Conservation (phyloP, 1,140 invertebrate species). For the Homalodisca vitripennis region DNA sequence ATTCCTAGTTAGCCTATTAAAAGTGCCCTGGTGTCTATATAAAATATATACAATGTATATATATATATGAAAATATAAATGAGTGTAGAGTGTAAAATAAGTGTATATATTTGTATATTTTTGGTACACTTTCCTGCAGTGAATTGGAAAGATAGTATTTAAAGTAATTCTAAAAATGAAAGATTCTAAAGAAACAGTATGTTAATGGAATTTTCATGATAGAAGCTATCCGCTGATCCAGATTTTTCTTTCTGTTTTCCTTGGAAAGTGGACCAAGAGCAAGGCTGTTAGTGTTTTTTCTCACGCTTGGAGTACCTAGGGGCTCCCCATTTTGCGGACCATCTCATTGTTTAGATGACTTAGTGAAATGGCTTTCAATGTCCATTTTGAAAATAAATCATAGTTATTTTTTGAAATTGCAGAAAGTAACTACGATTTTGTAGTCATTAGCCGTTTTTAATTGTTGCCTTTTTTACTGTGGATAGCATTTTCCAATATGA, state of each 20-base stretch:
- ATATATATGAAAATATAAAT: too few relatives aligned
- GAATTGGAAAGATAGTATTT: conserved; percentile 11
- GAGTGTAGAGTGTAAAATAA: conserved; percentile 27
- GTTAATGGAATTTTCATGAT: background rate
- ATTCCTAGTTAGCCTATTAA: background rate
- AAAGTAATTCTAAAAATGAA: conserved; percentile 18
- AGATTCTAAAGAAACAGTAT: conserved; percentile 10
- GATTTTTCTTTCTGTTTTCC: conserved; percentile 3
- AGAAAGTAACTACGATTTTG: conserved; percentile 7
- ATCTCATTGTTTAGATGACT: conserved; percentile 35
- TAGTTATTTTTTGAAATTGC: conserved; percentile 3
- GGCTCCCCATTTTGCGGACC: conserved; percentile 26
- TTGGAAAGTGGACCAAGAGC: conserved; percentile 25
- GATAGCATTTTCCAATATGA: conserved; percentile 4
- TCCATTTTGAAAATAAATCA: conserved; percentile 11
- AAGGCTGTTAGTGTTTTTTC: conserved; percentile 29
- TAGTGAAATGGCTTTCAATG: conserved; percentile 24
- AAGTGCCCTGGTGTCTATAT: conserved; percentile 25
- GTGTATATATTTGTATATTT: conserved; percentile 34
- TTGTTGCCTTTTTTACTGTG: conserved; percentile 7
- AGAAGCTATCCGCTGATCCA: conserved; percentile 3
- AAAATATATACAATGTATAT: conserved; percentile 6
- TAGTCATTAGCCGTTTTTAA: conserved; percentile 1
- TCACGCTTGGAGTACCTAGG: conserved; percentile 30
- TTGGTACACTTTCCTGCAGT: conserved; percentile 28